Evolutionary conservation across 2,888 invertebrate genomes (phyloP).

Genomic region (Noctua janthe): DNA sequence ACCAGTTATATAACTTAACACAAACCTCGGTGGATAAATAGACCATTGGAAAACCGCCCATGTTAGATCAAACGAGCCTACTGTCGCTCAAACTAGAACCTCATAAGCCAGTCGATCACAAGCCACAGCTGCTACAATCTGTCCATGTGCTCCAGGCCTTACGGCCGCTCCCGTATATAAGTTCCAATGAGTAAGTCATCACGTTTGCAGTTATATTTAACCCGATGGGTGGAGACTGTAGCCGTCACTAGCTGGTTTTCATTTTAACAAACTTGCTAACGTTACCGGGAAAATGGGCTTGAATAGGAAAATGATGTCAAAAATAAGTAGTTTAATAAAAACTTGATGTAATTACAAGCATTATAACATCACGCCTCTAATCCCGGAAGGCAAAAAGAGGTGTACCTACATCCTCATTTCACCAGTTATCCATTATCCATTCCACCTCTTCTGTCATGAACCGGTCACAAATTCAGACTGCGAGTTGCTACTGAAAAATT

Average conservation of each 20-base stretch:
- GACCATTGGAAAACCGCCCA: too few species aligned
- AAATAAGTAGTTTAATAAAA: background rate
- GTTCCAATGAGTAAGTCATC: constrained; percentile 50
- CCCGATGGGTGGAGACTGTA: constrained; percentile 23
- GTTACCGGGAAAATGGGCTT: constrained; percentile 4
- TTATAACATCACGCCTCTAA: background rate
- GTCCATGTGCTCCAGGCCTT: constrained; percentile 19
- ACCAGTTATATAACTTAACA: background rate
- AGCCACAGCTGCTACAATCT: background rate
- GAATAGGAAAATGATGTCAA: background rate
- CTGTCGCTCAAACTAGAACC: background rate
- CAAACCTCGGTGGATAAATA: background rate
- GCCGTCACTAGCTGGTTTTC: constrained; percentile 17
- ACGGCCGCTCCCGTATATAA: constrained; percentile 32
- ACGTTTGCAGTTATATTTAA: constrained; percentile 53
- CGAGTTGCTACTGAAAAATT: background rate
- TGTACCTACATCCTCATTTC: background rate
- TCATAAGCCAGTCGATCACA: background rate
- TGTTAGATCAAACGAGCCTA: background rate
- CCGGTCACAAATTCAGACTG: background rate
- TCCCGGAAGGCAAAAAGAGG: too few species aligned
- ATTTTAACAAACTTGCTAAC: constrained; percentile 26
- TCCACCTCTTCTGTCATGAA: background rate
- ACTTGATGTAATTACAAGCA: background rate
- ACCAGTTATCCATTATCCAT: too few species aligned